Percentiles rank a stretch among this genome's conserved stretches.
phyloP scores from a whole-genome alignment of 2,797 vertebrate genomes.

The Glossophaga mutica region DNA sequence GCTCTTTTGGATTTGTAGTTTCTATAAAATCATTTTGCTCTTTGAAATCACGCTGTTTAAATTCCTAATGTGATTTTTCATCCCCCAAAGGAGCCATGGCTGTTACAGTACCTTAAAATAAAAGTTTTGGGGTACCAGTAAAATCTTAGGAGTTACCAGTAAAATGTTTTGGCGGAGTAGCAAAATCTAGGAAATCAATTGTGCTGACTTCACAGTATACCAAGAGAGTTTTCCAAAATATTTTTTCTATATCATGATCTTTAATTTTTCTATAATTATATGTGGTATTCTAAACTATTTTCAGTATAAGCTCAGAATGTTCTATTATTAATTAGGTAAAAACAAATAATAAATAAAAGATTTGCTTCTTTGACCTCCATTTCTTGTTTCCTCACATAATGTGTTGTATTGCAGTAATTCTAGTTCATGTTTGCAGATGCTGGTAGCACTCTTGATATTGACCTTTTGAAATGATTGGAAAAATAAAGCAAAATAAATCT shows the following conservation, averaged over 20 bases:
- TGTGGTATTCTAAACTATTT: not conserved
- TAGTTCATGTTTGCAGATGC: constrained; percentile 5
- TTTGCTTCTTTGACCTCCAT: constrained; percentile 26
- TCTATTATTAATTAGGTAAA: not conserved
- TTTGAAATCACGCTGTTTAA: not conserved
- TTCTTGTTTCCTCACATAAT: not conserved
- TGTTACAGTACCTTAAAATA: not conserved
- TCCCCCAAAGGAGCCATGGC: not conserved
- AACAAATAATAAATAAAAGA: not conserved
- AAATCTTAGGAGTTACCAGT: not conserved
- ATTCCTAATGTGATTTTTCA: not conserved
- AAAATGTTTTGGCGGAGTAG: not conserved
- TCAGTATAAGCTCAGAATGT: not conserved
- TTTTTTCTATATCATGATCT: not conserved
- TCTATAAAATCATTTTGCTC: not conserved
- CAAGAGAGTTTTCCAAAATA: not conserved
- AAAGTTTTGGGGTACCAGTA: not conserved
- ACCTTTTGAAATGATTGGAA: constrained; percentile 56
- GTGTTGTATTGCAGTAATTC: not conserved
- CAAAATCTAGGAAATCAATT: not conserved
- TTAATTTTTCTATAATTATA: not conserved
- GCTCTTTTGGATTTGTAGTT: not conserved
- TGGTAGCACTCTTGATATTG: not conserved
- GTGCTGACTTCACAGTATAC: not conserved
- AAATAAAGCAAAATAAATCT: constrained; percentile 59